These are phyloP conservation scores for Botrylloides violaceus DNA, from an alignment of 23 tunicate genomes.

Conservation along the genomic window DNA sequence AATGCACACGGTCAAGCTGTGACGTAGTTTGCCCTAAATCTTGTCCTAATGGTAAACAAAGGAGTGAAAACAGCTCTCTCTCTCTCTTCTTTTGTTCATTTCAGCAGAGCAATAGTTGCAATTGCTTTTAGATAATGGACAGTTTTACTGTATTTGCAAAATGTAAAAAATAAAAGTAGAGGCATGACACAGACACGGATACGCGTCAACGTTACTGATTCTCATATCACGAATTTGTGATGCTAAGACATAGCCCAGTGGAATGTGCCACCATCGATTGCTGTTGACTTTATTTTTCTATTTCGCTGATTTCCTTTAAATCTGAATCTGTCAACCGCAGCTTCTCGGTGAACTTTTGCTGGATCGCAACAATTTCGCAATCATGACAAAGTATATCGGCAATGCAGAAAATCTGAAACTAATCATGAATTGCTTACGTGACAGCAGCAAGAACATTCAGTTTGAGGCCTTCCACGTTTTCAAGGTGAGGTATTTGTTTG, in stretches of 20 bases:
- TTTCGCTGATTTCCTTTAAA: not conserved
- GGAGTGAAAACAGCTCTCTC: no score
- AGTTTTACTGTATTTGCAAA: no score
- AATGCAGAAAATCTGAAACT: slow-evolving; percentile 88
- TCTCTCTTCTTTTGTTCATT: no score
- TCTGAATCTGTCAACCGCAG: slow-evolving; percentile 11
- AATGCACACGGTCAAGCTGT: no score
- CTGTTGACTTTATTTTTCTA: not conserved
- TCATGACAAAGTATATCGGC: slow-evolving; percentile 88
- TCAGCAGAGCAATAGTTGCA: no score
- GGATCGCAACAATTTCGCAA: slow-evolving; percentile 90
- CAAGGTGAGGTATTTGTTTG: slow-evolving; percentile 55
- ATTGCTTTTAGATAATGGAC: no score
- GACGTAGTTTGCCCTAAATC: no score
- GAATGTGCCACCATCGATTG: not conserved
- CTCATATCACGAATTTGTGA: no score
- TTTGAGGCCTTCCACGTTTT: slow-evolving; percentile 99
- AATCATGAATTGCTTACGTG: slow-evolving; percentile 88
- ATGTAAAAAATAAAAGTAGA: no score
- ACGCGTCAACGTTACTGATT: no score
- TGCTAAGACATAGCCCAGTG: not conserved
- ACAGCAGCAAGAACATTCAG: slow-evolving; percentile 90
- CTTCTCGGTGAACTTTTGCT: slow-evolving; percentile 87
- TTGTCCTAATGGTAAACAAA: no score
- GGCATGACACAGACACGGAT: no score